These are phyloP conservation scores for Yasuhikotakia modesta DNA, from an alignment of 2,797 vertebrate genomes.

Conservation along the genomic window DNA sequence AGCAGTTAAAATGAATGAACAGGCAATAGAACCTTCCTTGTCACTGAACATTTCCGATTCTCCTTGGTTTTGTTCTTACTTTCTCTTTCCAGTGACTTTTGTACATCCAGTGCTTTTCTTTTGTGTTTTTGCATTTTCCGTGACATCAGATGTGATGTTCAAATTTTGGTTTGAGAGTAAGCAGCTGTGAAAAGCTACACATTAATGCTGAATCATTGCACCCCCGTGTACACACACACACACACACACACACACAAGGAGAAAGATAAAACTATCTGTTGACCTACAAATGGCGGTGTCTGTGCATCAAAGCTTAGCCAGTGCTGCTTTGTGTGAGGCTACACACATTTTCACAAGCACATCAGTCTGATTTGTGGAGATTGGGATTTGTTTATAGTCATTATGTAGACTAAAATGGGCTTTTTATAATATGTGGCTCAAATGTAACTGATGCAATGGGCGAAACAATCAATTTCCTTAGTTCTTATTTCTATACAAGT, in stretches of 20 bases:
- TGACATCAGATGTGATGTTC: conserved; percentile 11
- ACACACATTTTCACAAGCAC: conserved; percentile 1
- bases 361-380: neutral
- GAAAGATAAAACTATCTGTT: conserved; percentile 29
- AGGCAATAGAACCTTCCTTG: neutral
- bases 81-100: conserved; percentile 4
- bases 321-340: conserved; percentile 22
- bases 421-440: neutral
- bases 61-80: neutral
- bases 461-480: neutral
- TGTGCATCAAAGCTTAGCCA: conserved; percentile 33
- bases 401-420: neutral
- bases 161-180: neutral
- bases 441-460: neutral
- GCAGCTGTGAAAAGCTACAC: conserved; percentile 34
- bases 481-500: neutral
- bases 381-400: neutral
- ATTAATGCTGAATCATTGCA: conserved; percentile 36
- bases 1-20: neutral
- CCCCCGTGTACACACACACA: conserved; percentile 13
- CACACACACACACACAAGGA: neutral
- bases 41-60: neutral
- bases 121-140: neutral
- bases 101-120: neutral
- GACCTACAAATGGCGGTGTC: conserved; percentile 42